Evolutionary conservation across 1,140 invertebrate genomes (phyloP), one percentile per base, ranked within the genome.

Genomic region (Anoplolepis gracilipes): DNA sequence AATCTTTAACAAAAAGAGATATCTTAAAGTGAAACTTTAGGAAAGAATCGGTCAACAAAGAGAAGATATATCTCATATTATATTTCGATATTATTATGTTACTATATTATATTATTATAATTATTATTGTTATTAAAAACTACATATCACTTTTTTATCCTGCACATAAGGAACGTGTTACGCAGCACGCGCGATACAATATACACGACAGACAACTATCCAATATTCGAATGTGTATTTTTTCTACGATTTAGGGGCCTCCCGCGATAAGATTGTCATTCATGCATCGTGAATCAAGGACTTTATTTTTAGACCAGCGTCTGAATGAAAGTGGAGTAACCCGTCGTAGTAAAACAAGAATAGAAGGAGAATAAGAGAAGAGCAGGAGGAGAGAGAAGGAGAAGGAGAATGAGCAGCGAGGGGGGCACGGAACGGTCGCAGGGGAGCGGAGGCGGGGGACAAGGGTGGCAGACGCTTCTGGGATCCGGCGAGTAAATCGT

Each of bases 241-340:
- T 28, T 65, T 49, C 61, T n/a, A n/a, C 67, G 69, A 88, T 88
- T 85, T 87, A 89, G 81, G 81, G 57, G 10, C 33, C 36, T 75
- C 25, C 46, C 79, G 79, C 69, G 85, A 86, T 86, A 82, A 67
- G 91, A 94, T 94, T 94, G 92, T 94, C 93, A 94, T 94, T 94
- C 93, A 94, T 93, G 93, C 92, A 93, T 94, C 93, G 92, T 92
- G 93, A 94, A 93, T 94, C 92, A 92, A 88, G 91, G 92, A 93
- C 88, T 94, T 94, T 94, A 94, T 94, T 94, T 94, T 94, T 94
- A 94, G 94, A 93, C 67, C 90, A 85, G 87, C 88, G 90, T 86
- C 89, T 92, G 92, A 93, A 93, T 93, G 94, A 94, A 94, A 93
- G 93, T 94, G 92, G 93, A 93, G 92, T 93, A 88, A 90, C 87